These are phyloP conservation scores for Cariama cristata DNA, from an alignment of 2,113 vertebrate genomes.

Conservation along the genomic window DNA sequence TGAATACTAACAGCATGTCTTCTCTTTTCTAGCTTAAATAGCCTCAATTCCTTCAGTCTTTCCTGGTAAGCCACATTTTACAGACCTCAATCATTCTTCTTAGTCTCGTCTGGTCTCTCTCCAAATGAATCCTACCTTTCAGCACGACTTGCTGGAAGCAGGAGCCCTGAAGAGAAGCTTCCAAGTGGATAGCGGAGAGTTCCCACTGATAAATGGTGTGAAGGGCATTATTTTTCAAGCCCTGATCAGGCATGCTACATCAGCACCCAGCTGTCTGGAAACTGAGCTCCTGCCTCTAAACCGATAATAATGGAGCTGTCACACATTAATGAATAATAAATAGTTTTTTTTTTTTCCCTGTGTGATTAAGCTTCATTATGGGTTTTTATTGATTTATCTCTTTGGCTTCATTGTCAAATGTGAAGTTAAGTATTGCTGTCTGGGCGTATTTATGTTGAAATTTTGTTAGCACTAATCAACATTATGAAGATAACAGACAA, in stretches of 20 bases:
- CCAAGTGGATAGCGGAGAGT: slow-evolving; percentile 15
- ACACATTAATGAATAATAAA: slow-evolving; percentile 64
- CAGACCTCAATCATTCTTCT: not conserved
- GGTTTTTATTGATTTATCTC: slow-evolving; percentile 44
- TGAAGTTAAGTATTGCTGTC: slow-evolving; percentile 46
- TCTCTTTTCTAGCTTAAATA: not conserved
- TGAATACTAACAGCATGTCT: not conserved
- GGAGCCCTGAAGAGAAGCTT: slow-evolving; percentile 22
- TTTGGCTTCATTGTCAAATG: slow-evolving; percentile 23
- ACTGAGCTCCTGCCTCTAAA: slow-evolving; percentile 32
- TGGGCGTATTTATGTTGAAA: slow-evolving; percentile 30
- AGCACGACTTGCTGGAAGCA: slow-evolving; percentile 20
- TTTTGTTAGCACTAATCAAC: slow-evolving; percentile 31
- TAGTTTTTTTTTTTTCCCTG: not conserved
- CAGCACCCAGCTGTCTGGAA: slow-evolving; percentile 31
- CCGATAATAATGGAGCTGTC: slow-evolving; percentile 55
- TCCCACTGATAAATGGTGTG: slow-evolving; percentile 29
- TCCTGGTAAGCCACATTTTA: not conserved
- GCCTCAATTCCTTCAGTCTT: not conserved
- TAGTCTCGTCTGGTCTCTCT: not conserved
- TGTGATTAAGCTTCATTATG: slow-evolving; percentile 60
- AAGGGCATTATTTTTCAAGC: slow-evolving; percentile 40
- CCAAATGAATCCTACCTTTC: slow-evolving; percentile 14
- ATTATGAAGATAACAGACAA: slow-evolving; percentile 32
- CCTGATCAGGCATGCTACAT: slow-evolving; percentile 28